Base-by-base conservation (phyloP, 2,797 vertebrate genomes). In the Urocyon cinereoargenteus region DNA sequence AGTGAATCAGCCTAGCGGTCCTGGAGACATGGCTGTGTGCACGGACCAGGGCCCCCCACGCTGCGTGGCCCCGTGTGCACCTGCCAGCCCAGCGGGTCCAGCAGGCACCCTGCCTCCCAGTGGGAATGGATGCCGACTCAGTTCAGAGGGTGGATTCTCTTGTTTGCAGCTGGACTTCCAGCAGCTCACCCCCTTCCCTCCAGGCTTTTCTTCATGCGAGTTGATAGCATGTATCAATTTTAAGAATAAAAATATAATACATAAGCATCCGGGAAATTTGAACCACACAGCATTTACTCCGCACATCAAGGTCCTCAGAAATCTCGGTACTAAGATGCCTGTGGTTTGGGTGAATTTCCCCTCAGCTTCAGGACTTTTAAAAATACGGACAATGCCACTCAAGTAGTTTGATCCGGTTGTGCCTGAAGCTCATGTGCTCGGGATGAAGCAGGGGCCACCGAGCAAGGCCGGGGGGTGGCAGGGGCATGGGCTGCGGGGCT, bases 311-410 rank as follows among this genome's bases (percentile, higher is more conserved):
- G 66, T n/a, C 12, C 1, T 15, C 14, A 9, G 3, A 24, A 19
- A 7, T 2, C 93, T 75, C 8, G 1, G 55, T 8, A 16, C 59
- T 2, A 4, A 51, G 24, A 26, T 3, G 11, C 19, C 40, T 31
- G 1, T 0, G 0, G 0, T 5, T 4, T 5, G 1, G 19, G n/a
- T 11, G 0, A 18, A 3, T 10, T 11, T 84, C 15, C 68, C 6
- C 26, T 1, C 5, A 9, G 66, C 70, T 73, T 18, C 40, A n/a
- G 16, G n/a, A 53, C 66, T 51, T 61, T 5, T 1, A n/a, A 21
- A 40, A 15, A 7, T 6, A 7, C 2, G 24, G 18, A 53, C 16
- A 0, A 1, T 14, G 40, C 53, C 10, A 0, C 3, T 31, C 34
- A 0, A 16, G 34, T 5, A 1, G 7, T 36, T 18, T 0, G 19